Evolutionary conservation across 2,113 vertebrate genomes (phyloP).

Genomic region (Thalassoma bifasciatum): DNA sequence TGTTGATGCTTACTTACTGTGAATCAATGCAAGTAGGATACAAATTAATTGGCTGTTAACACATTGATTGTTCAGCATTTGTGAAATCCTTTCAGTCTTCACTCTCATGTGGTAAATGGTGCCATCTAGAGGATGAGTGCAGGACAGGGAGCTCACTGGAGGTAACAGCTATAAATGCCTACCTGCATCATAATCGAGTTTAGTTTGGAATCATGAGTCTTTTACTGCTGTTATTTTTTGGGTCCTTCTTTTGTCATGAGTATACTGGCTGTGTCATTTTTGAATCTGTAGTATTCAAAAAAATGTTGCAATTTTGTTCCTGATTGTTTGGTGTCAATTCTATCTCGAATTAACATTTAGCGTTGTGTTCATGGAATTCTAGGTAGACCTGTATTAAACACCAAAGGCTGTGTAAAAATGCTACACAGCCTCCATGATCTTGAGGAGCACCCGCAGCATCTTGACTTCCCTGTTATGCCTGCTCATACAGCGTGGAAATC

Average conservation of each 20-base stretch:
- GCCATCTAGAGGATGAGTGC: slow-evolving; percentile 17
- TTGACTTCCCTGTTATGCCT: not conserved
- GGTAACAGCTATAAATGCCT: too few relatives aligned
- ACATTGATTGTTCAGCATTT: not conserved
- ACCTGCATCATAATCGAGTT: not conserved
- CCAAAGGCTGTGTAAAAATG: not conserved
- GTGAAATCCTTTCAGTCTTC: not conserved
- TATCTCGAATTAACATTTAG: not conserved
- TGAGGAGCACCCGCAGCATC: not conserved
- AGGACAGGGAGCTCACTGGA: not conserved
- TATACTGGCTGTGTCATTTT: too few relatives aligned
- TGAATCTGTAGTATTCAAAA: not conserved
- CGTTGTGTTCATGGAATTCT: not conserved
- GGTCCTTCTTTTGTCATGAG: too few relatives aligned
- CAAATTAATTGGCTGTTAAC: not conserved
- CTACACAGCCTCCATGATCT: not conserved
- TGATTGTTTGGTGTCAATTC: not conserved
- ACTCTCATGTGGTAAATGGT: slow-evolving; percentile 8
- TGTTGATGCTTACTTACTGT: too few relatives aligned
- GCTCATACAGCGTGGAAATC: slow-evolving; percentile 46
- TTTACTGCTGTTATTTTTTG: too few relatives aligned
- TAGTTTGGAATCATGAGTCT: too few relatives aligned
- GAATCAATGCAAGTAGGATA: not conserved
- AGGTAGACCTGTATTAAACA: not conserved
- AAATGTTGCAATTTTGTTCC: not conserved